These are phyloP conservation scores for Drosophila anomalata DNA, from an alignment of 2,888 invertebrate genomes.

Conservation along the genomic window DNA sequence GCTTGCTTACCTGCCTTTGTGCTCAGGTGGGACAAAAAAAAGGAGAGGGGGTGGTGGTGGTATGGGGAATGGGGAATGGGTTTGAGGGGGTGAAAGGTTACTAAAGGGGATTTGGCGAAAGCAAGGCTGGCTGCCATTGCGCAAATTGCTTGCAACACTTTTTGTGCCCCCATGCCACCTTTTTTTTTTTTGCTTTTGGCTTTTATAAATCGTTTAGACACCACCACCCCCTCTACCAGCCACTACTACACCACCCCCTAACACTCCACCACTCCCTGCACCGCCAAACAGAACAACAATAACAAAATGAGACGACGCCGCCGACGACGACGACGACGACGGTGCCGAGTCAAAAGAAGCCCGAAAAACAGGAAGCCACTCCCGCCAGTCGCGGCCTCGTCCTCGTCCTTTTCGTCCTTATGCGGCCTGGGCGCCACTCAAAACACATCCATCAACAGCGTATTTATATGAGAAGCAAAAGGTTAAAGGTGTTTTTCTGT, in stretches of 20 bases:
- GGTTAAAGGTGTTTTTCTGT: constrained; percentile 38
- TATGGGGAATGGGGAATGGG: too few relatives aligned
- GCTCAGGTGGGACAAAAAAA: constrained; percentile 14
- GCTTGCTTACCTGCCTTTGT: constrained; percentile 29
- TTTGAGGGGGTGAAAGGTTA: constrained; percentile 20
- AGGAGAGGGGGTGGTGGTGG: background rate
- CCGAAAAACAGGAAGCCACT: constrained; percentile 68
- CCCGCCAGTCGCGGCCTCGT: constrained; percentile 2
- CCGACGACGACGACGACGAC: background rate
- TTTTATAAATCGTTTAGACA: constrained; percentile 74
- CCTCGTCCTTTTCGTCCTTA: background rate
- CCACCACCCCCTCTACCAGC: background rate
- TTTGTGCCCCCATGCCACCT: constrained; percentile 60
- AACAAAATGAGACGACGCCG: constrained; percentile 6
- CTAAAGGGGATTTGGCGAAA: constrained; percentile 49
- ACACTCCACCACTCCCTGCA: background rate
- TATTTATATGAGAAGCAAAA: constrained; percentile 57
- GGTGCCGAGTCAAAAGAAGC: constrained; percentile 55
- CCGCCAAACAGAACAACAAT: constrained; percentile 51
- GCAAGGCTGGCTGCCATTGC: constrained; percentile 55
- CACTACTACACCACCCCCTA: too few relatives aligned
- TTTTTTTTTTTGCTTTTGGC: constrained; percentile 1
- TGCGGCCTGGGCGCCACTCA: constrained; percentile 56
- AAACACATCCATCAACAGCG: constrained; percentile 70
- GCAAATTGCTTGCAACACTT: constrained; percentile 78